These are phyloP conservation scores for Phodopus roborovskii DNA, from an alignment of 2,113 vertebrate species.

Conservation along the genomic window DNA sequence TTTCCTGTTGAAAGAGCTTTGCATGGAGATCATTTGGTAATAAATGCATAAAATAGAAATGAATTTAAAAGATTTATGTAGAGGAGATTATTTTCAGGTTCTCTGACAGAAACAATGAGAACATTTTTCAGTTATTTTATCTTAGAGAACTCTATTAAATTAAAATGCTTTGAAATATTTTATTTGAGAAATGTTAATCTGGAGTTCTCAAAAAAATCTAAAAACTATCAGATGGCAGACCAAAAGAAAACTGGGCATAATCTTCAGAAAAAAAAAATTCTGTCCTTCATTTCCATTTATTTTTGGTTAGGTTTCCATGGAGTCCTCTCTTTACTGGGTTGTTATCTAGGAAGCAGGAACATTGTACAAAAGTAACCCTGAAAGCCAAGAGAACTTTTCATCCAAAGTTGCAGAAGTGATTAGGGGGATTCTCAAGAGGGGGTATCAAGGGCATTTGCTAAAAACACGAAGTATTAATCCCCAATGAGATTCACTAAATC, in stretches of 20 bases:
- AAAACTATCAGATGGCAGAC: conserved; percentile 73
- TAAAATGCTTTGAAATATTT: conserved; percentile 71
- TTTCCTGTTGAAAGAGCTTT: conserved; percentile 51
- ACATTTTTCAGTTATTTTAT: conserved; percentile 20
- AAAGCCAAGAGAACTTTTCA: neutral
- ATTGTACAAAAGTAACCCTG: conserved; percentile 21
- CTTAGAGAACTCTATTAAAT: conserved; percentile 44
- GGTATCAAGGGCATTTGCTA: neutral
- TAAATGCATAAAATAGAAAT: conserved; percentile 31
- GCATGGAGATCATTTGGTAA: conserved; percentile 31
- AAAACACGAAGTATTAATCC: conserved; percentile 19
- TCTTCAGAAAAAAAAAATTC: conserved; percentile 55
- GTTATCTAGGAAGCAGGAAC: conserved; percentile 50
- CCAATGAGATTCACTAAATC: neutral
- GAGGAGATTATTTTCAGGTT: conserved; percentile 61
- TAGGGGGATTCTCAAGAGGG: neutral
- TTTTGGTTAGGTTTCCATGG: conserved; percentile 76
- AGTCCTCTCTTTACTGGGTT: conserved; percentile 47
- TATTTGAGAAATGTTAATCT: conserved; percentile 72
- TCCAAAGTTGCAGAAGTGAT: neutral
- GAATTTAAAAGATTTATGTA: conserved; percentile 40
- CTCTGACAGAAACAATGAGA: conserved; percentile 67
- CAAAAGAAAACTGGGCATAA: conserved; percentile 68
- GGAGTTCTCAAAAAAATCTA: conserved; percentile 54
- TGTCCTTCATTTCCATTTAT: conserved; percentile 68